Evolutionary conservation across 2,113 vertebrate genomes (phyloP).

Genomic region (Perca fluviatilis): DNA sequence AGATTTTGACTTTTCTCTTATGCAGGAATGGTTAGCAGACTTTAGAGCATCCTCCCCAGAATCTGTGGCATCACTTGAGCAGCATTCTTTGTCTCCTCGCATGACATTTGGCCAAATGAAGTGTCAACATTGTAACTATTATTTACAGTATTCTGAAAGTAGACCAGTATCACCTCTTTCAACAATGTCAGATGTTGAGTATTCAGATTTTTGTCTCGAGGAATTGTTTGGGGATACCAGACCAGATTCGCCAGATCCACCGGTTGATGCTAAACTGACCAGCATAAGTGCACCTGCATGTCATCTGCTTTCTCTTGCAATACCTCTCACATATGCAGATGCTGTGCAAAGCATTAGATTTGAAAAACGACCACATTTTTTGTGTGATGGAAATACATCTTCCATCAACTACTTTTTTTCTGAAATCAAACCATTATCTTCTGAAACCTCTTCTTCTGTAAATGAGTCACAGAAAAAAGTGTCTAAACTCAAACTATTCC

Average conservation of each 20-base stretch:
- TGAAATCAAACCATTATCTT: background rate
- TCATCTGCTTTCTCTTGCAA: background rate
- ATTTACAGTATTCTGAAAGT: constrained; percentile 3
- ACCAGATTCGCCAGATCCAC: constrained; percentile 14
- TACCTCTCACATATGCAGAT: constrained; percentile 14
- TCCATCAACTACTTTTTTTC: too few relatives aligned
- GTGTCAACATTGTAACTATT: constrained; percentile 39
- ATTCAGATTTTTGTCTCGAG: background rate
- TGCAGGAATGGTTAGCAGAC: background rate
- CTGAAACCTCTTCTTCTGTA: background rate
- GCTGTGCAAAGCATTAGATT: background rate
- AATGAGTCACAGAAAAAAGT: background rate
- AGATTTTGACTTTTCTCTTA: background rate
- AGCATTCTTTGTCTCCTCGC: background rate
- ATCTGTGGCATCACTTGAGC: background rate
- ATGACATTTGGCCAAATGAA: background rate
- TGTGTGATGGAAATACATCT: background rate
- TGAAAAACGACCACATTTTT: background rate
- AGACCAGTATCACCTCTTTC: constrained; percentile 2
- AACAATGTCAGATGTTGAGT: constrained; percentile 4
- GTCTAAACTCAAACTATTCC: accelerated
- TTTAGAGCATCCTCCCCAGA: constrained; percentile 12
- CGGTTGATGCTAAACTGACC: background rate
- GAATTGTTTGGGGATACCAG: constrained; percentile 10
- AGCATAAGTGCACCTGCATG: too few relatives aligned